A percentile compares a stretch with the other conserved stretches of the same genome.
Evolutionary conservation across 2,797 vertebrate species (phyloP).

Genomic region (Falco columbarius): DNA sequence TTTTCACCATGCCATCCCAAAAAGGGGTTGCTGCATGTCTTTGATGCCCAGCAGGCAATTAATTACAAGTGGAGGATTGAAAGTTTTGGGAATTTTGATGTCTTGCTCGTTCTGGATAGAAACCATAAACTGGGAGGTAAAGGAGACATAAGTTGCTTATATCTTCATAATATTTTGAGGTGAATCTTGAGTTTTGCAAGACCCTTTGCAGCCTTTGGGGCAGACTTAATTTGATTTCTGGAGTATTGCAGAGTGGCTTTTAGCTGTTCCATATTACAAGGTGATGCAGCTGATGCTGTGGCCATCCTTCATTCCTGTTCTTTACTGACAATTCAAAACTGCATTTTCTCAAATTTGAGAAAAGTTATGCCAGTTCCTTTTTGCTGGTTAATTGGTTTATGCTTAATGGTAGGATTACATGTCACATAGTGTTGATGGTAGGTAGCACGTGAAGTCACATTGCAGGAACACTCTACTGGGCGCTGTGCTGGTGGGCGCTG

Average conservation of each 20-base stretch:
- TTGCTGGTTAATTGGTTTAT: background rate
- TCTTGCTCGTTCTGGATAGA: background rate
- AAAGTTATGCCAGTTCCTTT: background rate
- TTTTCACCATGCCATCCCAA: background rate
- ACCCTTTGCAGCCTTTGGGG: background rate
- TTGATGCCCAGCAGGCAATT: background rate
- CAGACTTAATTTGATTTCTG: accelerated
- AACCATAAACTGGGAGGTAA: background rate
- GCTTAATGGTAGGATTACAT: background rate
- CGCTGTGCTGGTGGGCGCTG: accelerated
- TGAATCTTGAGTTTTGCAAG: background rate
- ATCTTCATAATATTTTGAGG: background rate
- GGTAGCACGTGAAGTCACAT: background rate
- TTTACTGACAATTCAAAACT: background rate
- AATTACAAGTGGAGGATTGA: background rate
- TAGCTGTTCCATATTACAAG: no score
- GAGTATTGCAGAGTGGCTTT: background rate
- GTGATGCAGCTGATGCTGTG: background rate
- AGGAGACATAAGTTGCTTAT: background rate
- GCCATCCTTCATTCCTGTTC: background rate
- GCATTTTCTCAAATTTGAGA: background rate
- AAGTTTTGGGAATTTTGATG: background rate
- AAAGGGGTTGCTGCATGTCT: background rate
- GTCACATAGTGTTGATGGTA: background rate
- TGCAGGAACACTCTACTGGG: background rate